These are phyloP conservation scores for Drosophila quasianomalipes DNA, from an alignment of 2,888 invertebrate species.

Conservation along the genomic window DNA sequence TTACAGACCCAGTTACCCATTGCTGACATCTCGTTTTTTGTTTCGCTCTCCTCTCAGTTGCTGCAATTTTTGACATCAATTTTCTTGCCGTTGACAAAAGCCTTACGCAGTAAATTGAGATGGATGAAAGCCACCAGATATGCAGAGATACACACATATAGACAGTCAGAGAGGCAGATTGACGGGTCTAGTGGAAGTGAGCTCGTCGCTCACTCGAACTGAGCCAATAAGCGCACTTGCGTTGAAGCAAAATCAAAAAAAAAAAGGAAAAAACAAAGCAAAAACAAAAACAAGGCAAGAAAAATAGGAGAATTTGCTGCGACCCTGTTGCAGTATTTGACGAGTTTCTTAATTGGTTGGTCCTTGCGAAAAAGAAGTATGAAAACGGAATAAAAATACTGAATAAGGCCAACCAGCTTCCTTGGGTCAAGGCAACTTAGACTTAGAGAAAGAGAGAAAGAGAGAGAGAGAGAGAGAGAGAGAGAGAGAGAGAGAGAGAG, in stretches of 20 bases:
- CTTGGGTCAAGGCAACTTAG: constrained; percentile 27
- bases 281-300: constrained; percentile 1
- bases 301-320: constrained; percentile 33
- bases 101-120: constrained; percentile 76
- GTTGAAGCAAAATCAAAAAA: constrained; percentile 12
- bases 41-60: constrained; percentile 11
- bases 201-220: constrained; percentile 39
- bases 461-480: neutral
- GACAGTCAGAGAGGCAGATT: constrained; percentile 23
- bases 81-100: constrained; percentile 76
- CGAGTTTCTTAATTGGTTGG: constrained; percentile 51
- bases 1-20: constrained; percentile 44
- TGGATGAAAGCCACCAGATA: constrained; percentile 58
- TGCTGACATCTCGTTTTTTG: constrained; percentile 29
- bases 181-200: constrained; percentile 21
- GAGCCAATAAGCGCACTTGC: constrained; percentile 46
- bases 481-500: neutral
- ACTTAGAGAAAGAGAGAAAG: neutral
- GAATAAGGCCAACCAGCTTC: constrained; percentile 28
- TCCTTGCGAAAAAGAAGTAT: constrained; percentile 5
- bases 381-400: constrained; percentile 27
- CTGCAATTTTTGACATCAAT: constrained; percentile 67
- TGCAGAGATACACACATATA: constrained; percentile 4
- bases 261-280: neutral
- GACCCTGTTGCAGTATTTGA: constrained; percentile 28